Evolutionary conservation across 2,888 invertebrate species (phyloP).

Genomic region (Apotomis betuletana): DNA sequence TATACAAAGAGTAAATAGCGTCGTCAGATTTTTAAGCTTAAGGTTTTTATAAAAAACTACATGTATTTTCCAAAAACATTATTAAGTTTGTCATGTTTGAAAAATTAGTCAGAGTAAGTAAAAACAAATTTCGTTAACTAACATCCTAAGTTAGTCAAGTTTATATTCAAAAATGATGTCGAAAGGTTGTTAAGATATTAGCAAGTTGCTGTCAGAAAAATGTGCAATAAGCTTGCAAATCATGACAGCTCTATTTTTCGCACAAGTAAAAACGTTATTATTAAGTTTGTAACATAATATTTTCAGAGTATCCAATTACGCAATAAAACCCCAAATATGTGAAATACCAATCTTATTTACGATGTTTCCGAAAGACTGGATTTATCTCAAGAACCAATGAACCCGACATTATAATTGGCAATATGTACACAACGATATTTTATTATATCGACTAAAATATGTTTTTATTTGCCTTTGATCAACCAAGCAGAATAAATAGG

Average conservation of each 20-base stretch:
- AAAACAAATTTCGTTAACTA: no score
- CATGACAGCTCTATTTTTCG: background rate
- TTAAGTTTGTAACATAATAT: background rate
- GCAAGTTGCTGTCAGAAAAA: background rate
- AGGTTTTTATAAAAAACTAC: no score
- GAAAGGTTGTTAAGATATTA: no score
- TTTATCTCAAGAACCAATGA: background rate
- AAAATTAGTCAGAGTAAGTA: no score
- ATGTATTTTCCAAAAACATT: no score
- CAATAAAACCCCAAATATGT: background rate
- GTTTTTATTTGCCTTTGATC: background rate
- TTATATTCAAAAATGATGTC: no score
- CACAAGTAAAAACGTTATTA: background rate
- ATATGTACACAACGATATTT: background rate
- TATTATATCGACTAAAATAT: background rate
- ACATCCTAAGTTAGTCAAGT: no score
- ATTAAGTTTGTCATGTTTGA: no score
- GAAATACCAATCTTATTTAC: constrained; percentile 1
- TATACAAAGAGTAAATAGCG: no score
- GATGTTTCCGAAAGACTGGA: background rate
- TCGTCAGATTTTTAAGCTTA: no score
- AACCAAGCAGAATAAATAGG: background rate
- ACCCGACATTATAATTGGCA: constrained; percentile 2
- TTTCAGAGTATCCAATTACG: background rate
- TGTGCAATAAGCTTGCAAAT: background rate